Percentiles rank a stretch among this genome's conserved stretches.
Evolutionary conservation across 2,113 vertebrate species (phyloP).

Genomic region (Menidia beryllina): DNA sequence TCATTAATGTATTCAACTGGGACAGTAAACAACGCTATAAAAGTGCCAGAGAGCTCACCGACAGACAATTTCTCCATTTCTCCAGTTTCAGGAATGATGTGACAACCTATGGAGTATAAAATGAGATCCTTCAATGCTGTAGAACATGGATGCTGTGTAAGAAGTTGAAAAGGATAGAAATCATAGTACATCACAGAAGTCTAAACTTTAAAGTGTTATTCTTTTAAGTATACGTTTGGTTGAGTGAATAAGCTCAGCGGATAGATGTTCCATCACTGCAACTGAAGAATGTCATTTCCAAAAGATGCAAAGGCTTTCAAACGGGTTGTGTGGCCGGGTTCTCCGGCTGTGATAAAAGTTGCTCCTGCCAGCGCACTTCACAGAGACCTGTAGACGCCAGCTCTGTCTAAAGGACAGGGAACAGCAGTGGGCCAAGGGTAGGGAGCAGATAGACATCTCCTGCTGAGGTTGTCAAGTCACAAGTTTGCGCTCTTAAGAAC

Average conservation of each 20-base stretch:
- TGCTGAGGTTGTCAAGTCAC: constrained; percentile 18
- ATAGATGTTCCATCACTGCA: background rate
- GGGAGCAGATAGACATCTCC: constrained; percentile 16
- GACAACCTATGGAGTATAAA: too few relatives aligned
- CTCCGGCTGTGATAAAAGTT: constrained; percentile 39
- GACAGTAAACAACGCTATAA: too few relatives aligned
- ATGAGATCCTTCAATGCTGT: too few relatives aligned
- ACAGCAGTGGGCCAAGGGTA: constrained; percentile 21
- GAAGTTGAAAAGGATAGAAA: too few relatives aligned
- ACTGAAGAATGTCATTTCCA: constrained; percentile 1
- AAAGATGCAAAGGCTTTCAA: constrained; percentile 1
- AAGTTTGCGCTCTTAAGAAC: constrained; percentile 1
- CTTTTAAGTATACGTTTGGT: too few relatives aligned
- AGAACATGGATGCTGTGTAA: too few relatives aligned
- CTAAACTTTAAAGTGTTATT: too few relatives aligned
- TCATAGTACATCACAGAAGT: too few relatives aligned
- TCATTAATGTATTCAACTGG: too few relatives aligned
- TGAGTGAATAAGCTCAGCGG: constrained; percentile 2
- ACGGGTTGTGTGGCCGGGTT: background rate
- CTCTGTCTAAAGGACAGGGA: constrained; percentile 41
- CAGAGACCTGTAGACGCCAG: constrained; percentile 6
- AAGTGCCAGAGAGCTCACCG: too few relatives aligned
- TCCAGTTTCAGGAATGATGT: too few relatives aligned
- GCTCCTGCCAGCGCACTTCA: constrained; percentile 1
- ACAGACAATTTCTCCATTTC: too few relatives aligned